A percentile compares a stretch with the other conserved stretches of the same genome.
These are phyloP conservation scores for Festucalex cinctus DNA, from an alignment of 2,113 vertebrate genomes.

Conservation along the genomic window DNA sequence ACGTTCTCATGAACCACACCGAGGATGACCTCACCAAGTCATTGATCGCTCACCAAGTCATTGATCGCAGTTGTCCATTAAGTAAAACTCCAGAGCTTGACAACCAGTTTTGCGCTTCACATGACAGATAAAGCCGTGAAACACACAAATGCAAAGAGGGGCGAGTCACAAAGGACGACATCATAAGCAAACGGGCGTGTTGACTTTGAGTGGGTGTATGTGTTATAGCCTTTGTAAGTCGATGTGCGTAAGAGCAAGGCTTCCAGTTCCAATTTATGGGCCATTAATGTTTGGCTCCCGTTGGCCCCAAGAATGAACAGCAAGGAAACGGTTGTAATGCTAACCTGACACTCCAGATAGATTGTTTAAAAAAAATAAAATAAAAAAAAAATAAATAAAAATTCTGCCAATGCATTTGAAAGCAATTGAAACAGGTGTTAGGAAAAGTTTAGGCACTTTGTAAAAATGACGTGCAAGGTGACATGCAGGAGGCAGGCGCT, in stretches of 20 bases:
- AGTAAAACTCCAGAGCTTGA: constrained; percentile 34
- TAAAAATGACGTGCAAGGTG: no score
- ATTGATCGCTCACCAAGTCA: constrained; percentile 11
- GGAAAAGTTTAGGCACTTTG: no score
- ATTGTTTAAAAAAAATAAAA: background rate
- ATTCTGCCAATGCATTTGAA: no score
- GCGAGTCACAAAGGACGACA: constrained; percentile 63
- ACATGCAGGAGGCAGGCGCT: no score
- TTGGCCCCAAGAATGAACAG: constrained; percentile 33
- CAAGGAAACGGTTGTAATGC: constrained; percentile 6
- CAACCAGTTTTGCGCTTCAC: constrained; percentile 31
- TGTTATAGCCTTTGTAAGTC: constrained; percentile 14
- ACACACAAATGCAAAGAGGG: constrained; percentile 25
- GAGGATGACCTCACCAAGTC: constrained; percentile 21
- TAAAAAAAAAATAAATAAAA: background rate
- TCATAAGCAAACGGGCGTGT: constrained; percentile 29
- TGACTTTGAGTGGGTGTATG: background rate
- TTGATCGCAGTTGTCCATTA: constrained; percentile 30
- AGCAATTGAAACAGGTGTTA: no score
- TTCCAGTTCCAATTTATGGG: constrained; percentile 60
- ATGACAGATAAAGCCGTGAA: constrained; percentile 26
- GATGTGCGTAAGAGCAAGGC: constrained; percentile 27
- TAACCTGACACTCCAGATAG: background rate
- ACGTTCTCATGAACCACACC: constrained; percentile 20
- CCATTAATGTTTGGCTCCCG: constrained; percentile 53